Base-by-base conservation (phyloP, 2,113 vertebrate genomes). In the Heliornis fulica region DNA sequence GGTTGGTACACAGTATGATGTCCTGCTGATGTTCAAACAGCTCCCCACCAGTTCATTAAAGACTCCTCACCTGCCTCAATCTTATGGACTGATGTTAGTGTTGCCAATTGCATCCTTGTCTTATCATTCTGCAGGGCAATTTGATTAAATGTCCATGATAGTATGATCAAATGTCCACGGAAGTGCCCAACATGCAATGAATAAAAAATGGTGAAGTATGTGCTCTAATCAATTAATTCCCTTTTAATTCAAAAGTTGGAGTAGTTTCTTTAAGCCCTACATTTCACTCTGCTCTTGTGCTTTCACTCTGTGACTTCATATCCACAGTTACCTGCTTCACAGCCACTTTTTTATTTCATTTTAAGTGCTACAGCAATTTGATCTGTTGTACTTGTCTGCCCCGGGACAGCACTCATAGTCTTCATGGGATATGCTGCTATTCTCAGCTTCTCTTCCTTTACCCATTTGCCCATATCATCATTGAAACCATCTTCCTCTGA, bases 391-490 rank as follows among this genome's bases (percentile, higher is more conserved):
- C 36, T 31, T 64, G 15, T 75, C 53, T 61, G 75, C 48, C 26
- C 36, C 0, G 0, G 51, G 60, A 77, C 2, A 5, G 80, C 60
- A 78, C 41, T 50, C 70, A 23, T 15, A 46, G 38, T 46, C 77
- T 68, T 50, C 32, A 40, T 88, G 80, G 46, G 32, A n/a, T 89
- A 59, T 36, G 38, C 40, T 84, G 64, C 31, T 81, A 43, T 48
- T 90, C 76, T 83, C 83, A 38, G 15, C 66, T 83, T 79, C 61
- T 74, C 65, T 65, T 83, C 90, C 59, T 96, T 90, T 86, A 92
- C 89, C 86, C 51, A 56, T 93, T 93, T 90, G 63, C 60, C 65
- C 19, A 31, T 45, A 43, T 59, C 80, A 95, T 92, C 71, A 64
- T 43, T 81, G 64, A 74, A 78, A 87, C 89, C 56, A 66, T 93